Percentiles rank a stretch among this genome's conserved stretches.
Conservation (phyloP, 2,113 vertebrate species). For the Microcebus jonahi region DNA sequence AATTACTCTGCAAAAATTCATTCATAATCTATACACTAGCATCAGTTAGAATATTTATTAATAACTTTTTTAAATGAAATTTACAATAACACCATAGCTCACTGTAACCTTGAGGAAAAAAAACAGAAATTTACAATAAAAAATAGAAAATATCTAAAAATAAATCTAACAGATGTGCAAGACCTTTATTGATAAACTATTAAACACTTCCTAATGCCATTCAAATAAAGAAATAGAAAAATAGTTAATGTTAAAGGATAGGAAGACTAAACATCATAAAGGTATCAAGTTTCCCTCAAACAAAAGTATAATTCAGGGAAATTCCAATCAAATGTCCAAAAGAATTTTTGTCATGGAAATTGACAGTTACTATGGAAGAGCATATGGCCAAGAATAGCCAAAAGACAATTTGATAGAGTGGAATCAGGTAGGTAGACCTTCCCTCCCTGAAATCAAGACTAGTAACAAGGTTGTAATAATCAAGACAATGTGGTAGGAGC, state of each 20-base stretch:
- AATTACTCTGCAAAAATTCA: conserved; percentile 23
- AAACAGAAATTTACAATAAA: not conserved
- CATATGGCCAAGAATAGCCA: not conserved
- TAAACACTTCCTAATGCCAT: not conserved
- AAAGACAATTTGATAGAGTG: not conserved
- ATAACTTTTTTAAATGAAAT: not conserved
- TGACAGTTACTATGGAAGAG: not conserved
- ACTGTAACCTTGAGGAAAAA: too few species aligned
- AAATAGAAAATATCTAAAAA: not conserved
- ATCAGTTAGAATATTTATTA: not conserved
- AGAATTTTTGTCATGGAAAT: not conserved
- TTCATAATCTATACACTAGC: not conserved
- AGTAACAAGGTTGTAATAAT: not conserved
- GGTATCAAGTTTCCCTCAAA: too few species aligned
- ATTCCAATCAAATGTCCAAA: not conserved
- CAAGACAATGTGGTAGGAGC: not conserved
- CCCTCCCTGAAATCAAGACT: not conserved
- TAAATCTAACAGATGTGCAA: not conserved
- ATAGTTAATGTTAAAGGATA: not conserved
- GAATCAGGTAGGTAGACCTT: not conserved
- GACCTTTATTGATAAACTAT: not conserved
- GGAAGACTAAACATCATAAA: not conserved
- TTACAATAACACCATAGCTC: not conserved
- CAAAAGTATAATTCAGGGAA: too few species aligned
- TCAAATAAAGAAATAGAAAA: not conserved